Percentiles rank a stretch among this genome's conserved stretches.
Conservation (phyloP, 2,797 vertebrate genomes). For the Menidia menidia region DNA sequence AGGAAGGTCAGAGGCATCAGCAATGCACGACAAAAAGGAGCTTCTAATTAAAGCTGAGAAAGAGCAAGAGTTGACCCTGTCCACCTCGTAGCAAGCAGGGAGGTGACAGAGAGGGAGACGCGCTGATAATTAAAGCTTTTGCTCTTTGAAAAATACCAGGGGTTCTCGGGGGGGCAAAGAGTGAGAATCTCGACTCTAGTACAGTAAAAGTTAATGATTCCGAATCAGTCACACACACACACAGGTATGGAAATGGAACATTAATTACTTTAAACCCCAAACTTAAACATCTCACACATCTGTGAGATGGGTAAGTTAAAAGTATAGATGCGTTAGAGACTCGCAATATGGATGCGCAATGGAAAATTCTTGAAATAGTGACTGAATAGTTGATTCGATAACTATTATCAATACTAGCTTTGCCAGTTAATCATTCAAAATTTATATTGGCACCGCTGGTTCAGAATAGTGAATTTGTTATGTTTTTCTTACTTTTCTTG, state of each 20-base stretch:
- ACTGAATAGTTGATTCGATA: too few species aligned
- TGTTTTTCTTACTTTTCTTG: too few species aligned
- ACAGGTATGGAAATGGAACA: too few species aligned
- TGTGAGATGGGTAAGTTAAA: background rate
- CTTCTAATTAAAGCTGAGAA: conserved; percentile 37
- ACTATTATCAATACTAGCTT: too few species aligned
- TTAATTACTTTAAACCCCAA: background rate
- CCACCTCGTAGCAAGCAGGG: conserved; percentile 2
- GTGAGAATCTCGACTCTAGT: background rate
- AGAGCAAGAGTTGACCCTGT: conserved; percentile 28
- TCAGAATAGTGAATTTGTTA: too few species aligned
- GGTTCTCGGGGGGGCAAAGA: background rate
- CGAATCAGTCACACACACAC: background rate
- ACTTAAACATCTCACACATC: background rate
- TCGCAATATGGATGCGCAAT: too few species aligned
- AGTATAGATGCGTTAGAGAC: too few species aligned
- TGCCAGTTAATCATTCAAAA: too few species aligned
- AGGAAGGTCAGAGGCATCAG: conserved; percentile 15
- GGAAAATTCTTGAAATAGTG: too few species aligned
- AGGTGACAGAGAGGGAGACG: conserved; percentile 18
- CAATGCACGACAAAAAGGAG: conserved; percentile 21
- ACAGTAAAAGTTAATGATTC: background rate
- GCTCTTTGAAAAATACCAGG: conserved; percentile 11
- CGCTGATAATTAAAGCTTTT: conserved; percentile 5
- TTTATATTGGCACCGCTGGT: too few species aligned